A percentile compares a stretch with the other conserved stretches of the same genome.
Evolutionary conservation across 2,797 vertebrate genomes (phyloP).

Genomic region (Chaetodon trifasciatus): DNA sequence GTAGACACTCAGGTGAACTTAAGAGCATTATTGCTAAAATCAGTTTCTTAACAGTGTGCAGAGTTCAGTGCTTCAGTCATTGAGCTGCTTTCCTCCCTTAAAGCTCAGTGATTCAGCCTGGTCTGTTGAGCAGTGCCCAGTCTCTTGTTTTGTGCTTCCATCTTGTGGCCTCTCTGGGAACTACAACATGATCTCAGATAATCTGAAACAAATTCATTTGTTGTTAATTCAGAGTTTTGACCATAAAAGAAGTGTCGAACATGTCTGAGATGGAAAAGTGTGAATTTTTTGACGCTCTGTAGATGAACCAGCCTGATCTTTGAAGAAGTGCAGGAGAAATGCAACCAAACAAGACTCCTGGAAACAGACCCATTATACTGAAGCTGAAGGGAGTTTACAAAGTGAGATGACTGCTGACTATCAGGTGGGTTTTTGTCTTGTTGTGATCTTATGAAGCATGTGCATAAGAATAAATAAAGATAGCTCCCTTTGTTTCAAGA

Average conservation of each 20-base stretch:
- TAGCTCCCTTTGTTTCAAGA: background rate
- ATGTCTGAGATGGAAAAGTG: background rate
- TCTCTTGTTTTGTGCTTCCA: conserved; percentile 18
- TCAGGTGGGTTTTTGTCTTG: background rate
- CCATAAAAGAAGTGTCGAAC: background rate
- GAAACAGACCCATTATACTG: background rate
- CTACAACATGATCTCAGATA: background rate
- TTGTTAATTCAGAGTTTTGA: background rate
- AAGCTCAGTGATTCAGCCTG: background rate
- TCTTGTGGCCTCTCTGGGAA: conserved; percentile 26
- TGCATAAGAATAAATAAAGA: background rate
- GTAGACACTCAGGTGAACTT: too few species aligned
- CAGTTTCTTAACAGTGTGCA: background rate
- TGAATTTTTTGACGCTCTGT: background rate
- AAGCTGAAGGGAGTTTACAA: background rate
- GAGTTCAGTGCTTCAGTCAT: background rate
- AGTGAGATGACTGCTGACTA: background rate
- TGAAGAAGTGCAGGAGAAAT: background rate
- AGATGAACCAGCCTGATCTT: background rate
- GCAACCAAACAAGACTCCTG: background rate
- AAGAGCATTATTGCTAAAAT: background rate
- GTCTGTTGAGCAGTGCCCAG: background rate
- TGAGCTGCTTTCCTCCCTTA: background rate
- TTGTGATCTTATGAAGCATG: background rate
- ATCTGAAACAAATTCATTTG: background rate